Evolutionary conservation across 2,888 invertebrate species (phyloP).

Genomic region (Leptinotarsa peninsularis): DNA sequence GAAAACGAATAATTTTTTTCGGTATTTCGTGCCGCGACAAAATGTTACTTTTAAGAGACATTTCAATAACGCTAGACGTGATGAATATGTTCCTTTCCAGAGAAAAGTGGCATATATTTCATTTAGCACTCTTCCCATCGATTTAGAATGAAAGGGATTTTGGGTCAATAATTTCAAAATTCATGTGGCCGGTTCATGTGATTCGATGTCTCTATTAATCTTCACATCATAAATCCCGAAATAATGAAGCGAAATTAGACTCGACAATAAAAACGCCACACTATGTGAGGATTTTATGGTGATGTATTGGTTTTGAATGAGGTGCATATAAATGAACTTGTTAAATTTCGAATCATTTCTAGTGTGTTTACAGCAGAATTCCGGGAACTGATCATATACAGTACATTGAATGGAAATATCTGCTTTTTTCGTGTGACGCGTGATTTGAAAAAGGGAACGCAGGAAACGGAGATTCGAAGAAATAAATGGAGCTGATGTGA

Average conservation of each 20-base stretch:
- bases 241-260: constrained; percentile 11
- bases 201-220: constrained; percentile 9
- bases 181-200: constrained; percentile 10
- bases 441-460: constrained; percentile 13
- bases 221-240: constrained; percentile 9
- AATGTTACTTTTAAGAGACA: neutral
- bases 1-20: neutral
- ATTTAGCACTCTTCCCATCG: neutral
- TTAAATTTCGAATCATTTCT: constrained; percentile 16
- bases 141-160: neutral
- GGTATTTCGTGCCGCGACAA: neutral
- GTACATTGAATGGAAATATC: constrained; percentile 18
- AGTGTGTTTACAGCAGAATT: constrained; percentile 16
- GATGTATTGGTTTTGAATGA: constrained; percentile 18
- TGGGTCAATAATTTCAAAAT: constrained; percentile 7
- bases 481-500: constrained; percentile 16
- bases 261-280: constrained; percentile 14
- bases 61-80: neutral
- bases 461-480: constrained; percentile 12
- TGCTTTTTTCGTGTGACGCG: constrained; percentile 8
- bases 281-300: constrained; percentile 16
- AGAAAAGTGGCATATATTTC: neutral
- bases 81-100: neutral
- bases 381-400: constrained; percentile 16
- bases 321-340: constrained; percentile 20